phyloP scores from a whole-genome alignment of 2,888 invertebrate genomes.

The Meloe dianella region DNA sequence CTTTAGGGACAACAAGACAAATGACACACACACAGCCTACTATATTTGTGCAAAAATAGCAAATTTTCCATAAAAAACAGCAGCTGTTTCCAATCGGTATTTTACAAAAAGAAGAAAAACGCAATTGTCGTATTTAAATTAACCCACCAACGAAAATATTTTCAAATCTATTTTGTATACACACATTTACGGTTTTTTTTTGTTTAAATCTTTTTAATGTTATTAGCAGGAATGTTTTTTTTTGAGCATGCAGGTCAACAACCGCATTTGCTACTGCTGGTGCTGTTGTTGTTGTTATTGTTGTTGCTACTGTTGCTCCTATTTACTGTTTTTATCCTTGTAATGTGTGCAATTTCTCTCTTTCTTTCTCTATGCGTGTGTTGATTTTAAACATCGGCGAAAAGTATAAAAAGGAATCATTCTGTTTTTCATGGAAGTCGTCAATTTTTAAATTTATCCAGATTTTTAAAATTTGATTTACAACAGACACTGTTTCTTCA shows the following conservation, averaged over 20 bases:
- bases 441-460: conserved; percentile 1
- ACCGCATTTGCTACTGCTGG: background rate
- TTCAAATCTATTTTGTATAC: background rate
- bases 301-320: background rate
- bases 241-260: background rate
- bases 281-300: background rate
- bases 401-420: background rate
- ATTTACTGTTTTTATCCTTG: conserved; percentile 3
- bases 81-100: background rate
- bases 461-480: background rate
- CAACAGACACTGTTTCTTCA: background rate
- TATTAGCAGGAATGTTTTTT: background rate
- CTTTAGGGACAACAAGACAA: too few species aligned
- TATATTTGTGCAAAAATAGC: too few species aligned
- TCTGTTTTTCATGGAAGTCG: background rate
- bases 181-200: background rate
- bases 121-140: background rate
- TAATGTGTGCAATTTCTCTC: background rate
- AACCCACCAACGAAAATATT: background rate
- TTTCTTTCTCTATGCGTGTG: background rate
- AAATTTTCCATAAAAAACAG: background rate
- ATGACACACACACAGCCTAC: too few species aligned
- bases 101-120: background rate
- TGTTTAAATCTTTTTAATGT: background rate
- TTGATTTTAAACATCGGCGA: background rate